A percentile compares a stretch with the other conserved stretches of the same genome.
Conservation (phyloP, 2,797 vertebrate genomes). For the Falco rusticolus region DNA sequence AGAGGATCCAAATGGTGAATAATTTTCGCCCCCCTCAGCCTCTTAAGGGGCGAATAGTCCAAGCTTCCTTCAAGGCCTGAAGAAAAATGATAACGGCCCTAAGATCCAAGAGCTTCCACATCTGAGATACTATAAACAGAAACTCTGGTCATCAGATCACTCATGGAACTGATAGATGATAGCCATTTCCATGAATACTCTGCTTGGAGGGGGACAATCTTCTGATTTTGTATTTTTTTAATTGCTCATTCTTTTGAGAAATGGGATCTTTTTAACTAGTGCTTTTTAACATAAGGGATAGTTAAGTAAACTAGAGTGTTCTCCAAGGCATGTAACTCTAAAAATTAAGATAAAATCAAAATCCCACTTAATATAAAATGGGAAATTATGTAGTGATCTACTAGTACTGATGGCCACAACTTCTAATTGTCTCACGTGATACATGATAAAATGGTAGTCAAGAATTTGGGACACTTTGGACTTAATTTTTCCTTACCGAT, state of each 20-base stretch:
- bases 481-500: neutral
- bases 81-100: neutral
- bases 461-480: neutral
- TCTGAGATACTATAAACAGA: constrained; percentile 24
- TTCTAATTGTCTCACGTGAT: neutral
- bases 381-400: neutral
- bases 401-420: neutral
- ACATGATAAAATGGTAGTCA: neutral
- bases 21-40: constrained; percentile 95
- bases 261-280: neutral
- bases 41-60: constrained; percentile 89
- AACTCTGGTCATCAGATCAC: neutral
- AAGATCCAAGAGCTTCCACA: constrained; percentile 72
- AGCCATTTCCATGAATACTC: neutral
- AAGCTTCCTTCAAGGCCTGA: constrained; percentile 86
- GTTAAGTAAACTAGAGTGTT: neutral
- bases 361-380: neutral
- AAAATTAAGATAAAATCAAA: neutral
- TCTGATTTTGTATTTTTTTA: neutral
- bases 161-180: neutral
- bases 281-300: neutral
- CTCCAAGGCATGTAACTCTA: neutral
- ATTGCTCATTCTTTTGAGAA: neutral
- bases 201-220: neutral
- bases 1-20: constrained; percentile 90